Base-by-base conservation (phyloP, 2,888 invertebrate genomes). In the Drosophila picticornis region DNA sequence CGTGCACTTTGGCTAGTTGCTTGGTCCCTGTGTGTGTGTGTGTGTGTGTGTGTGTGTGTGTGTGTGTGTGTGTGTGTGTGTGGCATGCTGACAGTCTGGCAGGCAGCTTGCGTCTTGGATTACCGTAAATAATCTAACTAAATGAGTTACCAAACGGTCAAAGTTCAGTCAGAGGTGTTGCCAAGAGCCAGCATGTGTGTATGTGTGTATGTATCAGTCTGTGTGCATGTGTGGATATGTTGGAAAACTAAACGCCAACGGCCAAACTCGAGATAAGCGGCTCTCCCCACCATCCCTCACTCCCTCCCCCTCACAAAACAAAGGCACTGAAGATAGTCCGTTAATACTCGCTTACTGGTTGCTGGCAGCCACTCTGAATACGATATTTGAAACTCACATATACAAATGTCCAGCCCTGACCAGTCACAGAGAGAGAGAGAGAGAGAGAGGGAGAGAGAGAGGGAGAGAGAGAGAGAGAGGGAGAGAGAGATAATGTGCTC, bases 51-150 rank as follows among this genome's bases (percentile, higher is more conserved):
- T 22, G 10, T 65, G 50, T 40, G 40, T 51, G 34, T 65, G 62
- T 52, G 27, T 52, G 72, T 40, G 51, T 22, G 10, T 65, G 50
- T 40, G 40, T 51, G 34, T 65, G 62, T 52, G 27, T 52, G 72
- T 40, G 51, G 57, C 40, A 16, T 53, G 52, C 66, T 67, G 66
- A 57, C 46, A 46, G 59, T 65, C 56, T 75, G 75, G 75, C 73
- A 72, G 52, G 34, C 48, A 36, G 48, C 57, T 77, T 79, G 80
- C 80, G 75, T 85, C 83, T 85, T 85, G 90, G 85, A 90, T 85
- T 85, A 85, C 85, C 90, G 85, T 85, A 90, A 85, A 85, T 85
- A 85, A 85, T 85, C 90, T 90, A 83, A 80, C 85, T 88, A 85
- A 85, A 85, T 85, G 85, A 85, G 85, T 90, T 85, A 85, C 83